Evolutionary conservation across 2,888 invertebrate species (phyloP).

Genomic region (Apotomis turbidana): DNA sequence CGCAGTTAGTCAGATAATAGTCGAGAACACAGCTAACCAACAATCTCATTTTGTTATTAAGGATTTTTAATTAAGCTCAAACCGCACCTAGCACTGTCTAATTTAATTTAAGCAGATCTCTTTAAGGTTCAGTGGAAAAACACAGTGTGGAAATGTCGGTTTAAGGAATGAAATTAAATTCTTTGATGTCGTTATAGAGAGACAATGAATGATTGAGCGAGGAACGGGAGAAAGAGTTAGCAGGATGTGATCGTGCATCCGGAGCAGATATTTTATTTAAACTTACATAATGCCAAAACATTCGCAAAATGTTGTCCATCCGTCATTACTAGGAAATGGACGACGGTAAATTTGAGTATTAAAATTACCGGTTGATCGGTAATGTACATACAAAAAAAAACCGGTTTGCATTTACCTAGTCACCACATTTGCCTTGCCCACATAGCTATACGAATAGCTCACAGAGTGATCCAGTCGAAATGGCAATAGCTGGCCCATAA

Average conservation of each 20-base stretch:
- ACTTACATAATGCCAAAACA: too few relatives aligned
- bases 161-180: slow-evolving; percentile 17
- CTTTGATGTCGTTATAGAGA: slow-evolving; percentile 20
- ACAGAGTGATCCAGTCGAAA: too few relatives aligned
- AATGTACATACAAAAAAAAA: too few relatives aligned
- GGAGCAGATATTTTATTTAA: background rate
- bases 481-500: too few relatives aligned
- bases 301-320: too few relatives aligned
- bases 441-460: too few relatives aligned
- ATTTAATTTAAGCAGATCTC: slow-evolving; percentile 8
- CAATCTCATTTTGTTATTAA: background rate
- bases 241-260: background rate
- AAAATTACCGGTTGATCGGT: too few relatives aligned
- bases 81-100: background rate
- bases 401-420: too few relatives aligned
- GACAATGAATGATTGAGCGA: slow-evolving; percentile 24
- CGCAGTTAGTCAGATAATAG: background rate
- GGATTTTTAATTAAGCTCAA: slow-evolving; percentile 15
- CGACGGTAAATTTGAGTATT: too few relatives aligned
- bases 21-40: background rate
- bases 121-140: slow-evolving; percentile 14
- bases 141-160: slow-evolving; percentile 12
- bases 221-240: background rate
- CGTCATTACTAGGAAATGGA: too few relatives aligned
- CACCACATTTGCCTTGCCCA: too few relatives aligned